Evolutionary conservation across 1,140 invertebrate species (phyloP).

Genomic region (Lepidotrigona ventralis): DNA sequence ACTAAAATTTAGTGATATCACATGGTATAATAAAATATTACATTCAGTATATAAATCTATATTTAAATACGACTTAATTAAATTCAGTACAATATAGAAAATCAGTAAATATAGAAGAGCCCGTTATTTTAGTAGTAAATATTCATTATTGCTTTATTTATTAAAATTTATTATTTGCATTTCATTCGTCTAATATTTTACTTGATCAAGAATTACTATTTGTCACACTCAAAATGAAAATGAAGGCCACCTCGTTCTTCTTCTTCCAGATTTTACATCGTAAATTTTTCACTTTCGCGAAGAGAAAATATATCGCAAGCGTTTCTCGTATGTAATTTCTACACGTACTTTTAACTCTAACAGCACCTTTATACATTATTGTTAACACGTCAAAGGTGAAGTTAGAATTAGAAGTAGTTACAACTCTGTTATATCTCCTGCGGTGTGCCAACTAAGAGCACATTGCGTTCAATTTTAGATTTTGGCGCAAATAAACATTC

Average conservation of each 20-base stretch:
- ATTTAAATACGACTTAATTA: not conserved
- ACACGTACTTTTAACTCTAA: constrained; percentile 37
- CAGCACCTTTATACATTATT: constrained; percentile 45
- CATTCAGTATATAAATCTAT: not conserved
- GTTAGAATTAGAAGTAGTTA: constrained; percentile 20
- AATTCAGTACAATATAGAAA: not conserved
- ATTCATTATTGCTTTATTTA: not conserved
- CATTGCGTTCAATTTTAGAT: constrained; percentile 36
- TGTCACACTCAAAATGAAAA: constrained; percentile 56
- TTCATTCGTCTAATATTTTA: not conserved
- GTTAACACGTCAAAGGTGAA: constrained; percentile 40
- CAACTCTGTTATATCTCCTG: constrained; percentile 27
- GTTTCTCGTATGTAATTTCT: constrained; percentile 41
- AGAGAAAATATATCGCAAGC: constrained; percentile 40
- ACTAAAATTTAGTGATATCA: not conserved
- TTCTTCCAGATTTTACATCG: constrained; percentile 55
- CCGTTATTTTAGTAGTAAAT: not conserved
- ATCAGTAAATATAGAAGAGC: not conserved
- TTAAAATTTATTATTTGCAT: not conserved
- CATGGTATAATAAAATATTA: not conserved
- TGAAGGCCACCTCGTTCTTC: constrained; percentile 53
- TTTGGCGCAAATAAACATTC: constrained; percentile 29
- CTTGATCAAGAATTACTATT: not conserved
- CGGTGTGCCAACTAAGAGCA: constrained; percentile 22
- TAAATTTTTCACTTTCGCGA: constrained; percentile 39